Percentiles rank a stretch among this genome's conserved stretches.
phyloP scores from a whole-genome alignment of 1,140 invertebrate genomes.

The Drosophila lini region DNA sequence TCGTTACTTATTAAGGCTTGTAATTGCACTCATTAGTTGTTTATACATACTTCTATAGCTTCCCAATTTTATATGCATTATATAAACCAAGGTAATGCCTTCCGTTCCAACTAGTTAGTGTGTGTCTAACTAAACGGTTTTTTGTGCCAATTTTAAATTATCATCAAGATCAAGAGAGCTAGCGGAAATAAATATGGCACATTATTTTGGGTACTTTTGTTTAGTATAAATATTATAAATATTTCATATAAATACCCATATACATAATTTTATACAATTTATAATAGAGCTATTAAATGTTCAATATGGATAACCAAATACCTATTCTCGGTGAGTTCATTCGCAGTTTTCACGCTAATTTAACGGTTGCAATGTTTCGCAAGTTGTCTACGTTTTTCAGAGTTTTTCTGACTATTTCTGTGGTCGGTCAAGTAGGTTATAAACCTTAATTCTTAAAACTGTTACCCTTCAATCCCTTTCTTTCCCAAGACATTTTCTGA shows the following conservation, averaged over 20 bases:
- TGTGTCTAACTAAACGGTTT: too few relatives aligned
- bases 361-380: background rate
- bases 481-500: background rate
- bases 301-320: background rate
- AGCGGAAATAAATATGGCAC: conserved; percentile 1
- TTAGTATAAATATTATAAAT: too few relatives aligned
- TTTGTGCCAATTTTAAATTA: too few relatives aligned
- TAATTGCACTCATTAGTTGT: too few relatives aligned
- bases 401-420: background rate
- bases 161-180: background rate
- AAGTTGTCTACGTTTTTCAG: too few relatives aligned
- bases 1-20: too few relatives aligned
- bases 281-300: background rate
- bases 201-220: background rate
- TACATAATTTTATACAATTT: background rate
- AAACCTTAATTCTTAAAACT: background rate
- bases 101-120: too few relatives aligned
- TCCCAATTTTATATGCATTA: too few relatives aligned
- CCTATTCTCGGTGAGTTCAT: background rate
- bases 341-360: background rate
- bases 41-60: too few relatives aligned
- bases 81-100: too few relatives aligned
- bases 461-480: background rate
- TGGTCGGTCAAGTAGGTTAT: background rate
- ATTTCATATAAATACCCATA: background rate